phyloP scores from a whole-genome alignment of 2,888 invertebrate species.

The Chloroclystis v-ata region DNA sequence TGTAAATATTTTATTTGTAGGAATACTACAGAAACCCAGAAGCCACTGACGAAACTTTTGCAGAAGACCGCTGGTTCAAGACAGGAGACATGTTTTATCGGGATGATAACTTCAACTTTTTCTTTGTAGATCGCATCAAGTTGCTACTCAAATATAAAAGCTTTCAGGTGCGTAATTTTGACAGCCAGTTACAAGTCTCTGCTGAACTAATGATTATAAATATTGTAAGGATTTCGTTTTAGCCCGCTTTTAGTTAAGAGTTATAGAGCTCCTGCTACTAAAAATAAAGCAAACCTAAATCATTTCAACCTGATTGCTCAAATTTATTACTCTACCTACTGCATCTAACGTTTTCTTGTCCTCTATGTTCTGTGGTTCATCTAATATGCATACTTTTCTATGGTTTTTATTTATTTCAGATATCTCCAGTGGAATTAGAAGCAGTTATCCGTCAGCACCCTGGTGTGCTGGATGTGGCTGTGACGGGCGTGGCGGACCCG shows the following conservation, averaged over 20 bases:
- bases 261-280: no score
- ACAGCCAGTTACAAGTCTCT: no score
- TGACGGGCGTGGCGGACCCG: constrained; percentile 40
- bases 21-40: constrained; percentile 64
- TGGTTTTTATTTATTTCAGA: constrained; percentile 25
- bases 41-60: constrained; percentile 59
- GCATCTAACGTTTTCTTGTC: no score
- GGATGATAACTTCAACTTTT: constrained; percentile 68
- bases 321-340: no score
- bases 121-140: constrained; percentile 72
- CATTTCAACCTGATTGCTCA: no score
- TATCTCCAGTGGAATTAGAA: constrained; percentile 48
- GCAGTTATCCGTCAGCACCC: constrained; percentile 43
- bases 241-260: no score
- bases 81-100: constrained; percentile 74
- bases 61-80: constrained; percentile 67
- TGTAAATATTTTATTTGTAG: no score
- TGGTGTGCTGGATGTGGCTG: constrained; percentile 44
- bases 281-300: no score
- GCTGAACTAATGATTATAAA: no score
- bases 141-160: constrained; percentile 71
- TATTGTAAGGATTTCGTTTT: no score
- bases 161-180: constrained; percentile 65
- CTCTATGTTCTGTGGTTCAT: no score
- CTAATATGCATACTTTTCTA: no score